These are phyloP conservation scores for Neogale vison DNA, from an alignment of 2,113 vertebrate genomes.

Conservation along the genomic window DNA sequence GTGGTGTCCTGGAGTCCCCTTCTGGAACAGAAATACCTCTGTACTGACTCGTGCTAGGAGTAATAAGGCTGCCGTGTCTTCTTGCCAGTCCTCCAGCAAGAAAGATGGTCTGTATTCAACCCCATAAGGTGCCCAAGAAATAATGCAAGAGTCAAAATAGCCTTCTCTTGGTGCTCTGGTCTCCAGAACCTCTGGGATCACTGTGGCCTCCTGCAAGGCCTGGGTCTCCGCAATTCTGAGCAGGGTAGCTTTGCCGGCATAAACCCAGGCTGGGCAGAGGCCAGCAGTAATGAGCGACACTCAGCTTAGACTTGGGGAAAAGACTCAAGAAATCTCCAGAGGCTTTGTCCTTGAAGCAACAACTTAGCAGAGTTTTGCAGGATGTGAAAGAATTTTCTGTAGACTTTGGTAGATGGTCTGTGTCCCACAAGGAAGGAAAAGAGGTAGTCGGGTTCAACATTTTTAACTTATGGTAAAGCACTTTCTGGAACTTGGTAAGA, in stretches of 20 bases:
- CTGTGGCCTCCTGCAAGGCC: accelerated
- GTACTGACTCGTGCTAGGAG: not conserved
- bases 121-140: accelerated
- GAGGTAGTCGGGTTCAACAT: not conserved
- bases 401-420: not conserved
- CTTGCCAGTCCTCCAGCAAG: not conserved
- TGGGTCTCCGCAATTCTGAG: not conserved
- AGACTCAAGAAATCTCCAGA: not conserved
- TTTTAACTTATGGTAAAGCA: not conserved
- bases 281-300: not conserved
- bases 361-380: not conserved
- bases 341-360: not conserved
- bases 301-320: not conserved
- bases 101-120: not conserved
- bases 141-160: not conserved
- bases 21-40: not conserved
- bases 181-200: too few relatives aligned
- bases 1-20: not conserved
- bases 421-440: not conserved
- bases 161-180: not conserved
- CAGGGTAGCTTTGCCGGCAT: too few relatives aligned
- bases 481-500: not conserved
- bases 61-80: accelerated
- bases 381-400: not conserved
- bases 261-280: not conserved